Percentiles rank a stretch among this genome's conserved stretches.
These are phyloP conservation scores for Chionomys nivalis DNA, from an alignment of 2,113 vertebrate genomes.

Conservation along the genomic window DNA sequence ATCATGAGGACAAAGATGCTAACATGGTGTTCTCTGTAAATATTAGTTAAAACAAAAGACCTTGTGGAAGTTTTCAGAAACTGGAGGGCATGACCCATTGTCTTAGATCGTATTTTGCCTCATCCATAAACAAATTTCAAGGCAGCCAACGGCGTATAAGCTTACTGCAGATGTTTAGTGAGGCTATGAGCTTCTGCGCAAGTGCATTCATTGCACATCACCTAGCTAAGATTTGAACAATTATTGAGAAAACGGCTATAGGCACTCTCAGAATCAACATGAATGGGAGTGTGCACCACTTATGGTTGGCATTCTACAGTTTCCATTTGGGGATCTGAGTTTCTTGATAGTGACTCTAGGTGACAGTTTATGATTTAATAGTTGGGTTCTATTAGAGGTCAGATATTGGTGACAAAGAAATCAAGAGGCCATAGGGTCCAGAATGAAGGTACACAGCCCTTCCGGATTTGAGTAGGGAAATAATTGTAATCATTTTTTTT, in stretches of 20 bases:
- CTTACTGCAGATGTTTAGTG: not conserved
- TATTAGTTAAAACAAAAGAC: not conserved
- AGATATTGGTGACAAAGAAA: not conserved
- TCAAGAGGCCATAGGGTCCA: not conserved
- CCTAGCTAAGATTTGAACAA: not conserved
- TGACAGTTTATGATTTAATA: not conserved
- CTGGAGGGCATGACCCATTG: not conserved
- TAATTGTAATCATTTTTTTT: not conserved
- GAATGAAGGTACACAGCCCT: not conserved
- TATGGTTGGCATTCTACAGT: not conserved
- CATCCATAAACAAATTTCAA: not conserved
- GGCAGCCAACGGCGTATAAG: not conserved
- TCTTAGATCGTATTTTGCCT: not conserved
- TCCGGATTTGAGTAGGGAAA: not conserved
- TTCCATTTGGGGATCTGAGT: not conserved
- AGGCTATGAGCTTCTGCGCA: not conserved
- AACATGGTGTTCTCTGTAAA: not conserved
- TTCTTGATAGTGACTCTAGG: not conserved
- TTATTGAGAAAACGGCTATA: not conserved
- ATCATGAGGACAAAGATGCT: not conserved
- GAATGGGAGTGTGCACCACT: not conserved
- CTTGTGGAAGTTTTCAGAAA: conserved; percentile 26
- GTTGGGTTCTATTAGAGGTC: not conserved
- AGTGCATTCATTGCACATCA: not conserved
- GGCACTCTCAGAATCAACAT: not conserved